phyloP scores from a whole-genome alignment of 1,140 invertebrate genomes.

The Aplysia californica region DNA sequence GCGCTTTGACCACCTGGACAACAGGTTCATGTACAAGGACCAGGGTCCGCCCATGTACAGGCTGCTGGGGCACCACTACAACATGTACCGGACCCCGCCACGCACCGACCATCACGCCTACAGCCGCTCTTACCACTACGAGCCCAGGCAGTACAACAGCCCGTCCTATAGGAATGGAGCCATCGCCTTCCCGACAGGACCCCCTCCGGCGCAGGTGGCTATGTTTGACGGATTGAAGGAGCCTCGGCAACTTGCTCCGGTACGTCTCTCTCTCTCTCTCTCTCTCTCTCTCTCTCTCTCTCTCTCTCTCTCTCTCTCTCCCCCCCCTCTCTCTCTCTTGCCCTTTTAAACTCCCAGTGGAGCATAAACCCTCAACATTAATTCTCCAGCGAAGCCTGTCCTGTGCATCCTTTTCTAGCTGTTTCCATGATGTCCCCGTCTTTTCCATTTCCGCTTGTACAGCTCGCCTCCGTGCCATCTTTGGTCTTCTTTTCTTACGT shows the following conservation, averaged over 20 bases:
- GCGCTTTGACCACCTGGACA: neutral
- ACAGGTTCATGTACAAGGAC: conserved; percentile 26
- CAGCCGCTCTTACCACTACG: conserved; percentile 6
- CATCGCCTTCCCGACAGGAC: conserved; percentile 7
- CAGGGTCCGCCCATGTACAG: conserved; percentile 22
- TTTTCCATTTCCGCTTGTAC: no score
- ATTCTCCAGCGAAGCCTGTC: no score
- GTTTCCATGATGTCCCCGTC: no score
- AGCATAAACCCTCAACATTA: no score
- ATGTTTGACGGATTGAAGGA: neutral
- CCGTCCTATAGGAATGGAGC: conserved; percentile 9
- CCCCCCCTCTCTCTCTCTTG: neutral
- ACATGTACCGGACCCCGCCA: conserved; percentile 3
- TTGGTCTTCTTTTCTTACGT: no score
- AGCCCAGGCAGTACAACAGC: neutral
- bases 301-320: neutral
- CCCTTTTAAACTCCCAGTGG: no score
- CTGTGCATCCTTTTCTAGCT: no score
- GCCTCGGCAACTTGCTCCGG: neutral
- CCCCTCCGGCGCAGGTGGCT: conserved; percentile 16
- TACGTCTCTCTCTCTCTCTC: neutral
- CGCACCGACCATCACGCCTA: neutral
- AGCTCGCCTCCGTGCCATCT: no score
- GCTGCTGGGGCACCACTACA: conserved; percentile 17
- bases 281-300: neutral